phyloP scores from a whole-genome alignment of 1,140 invertebrate genomes.

The Pygmarrhopalites habei region DNA sequence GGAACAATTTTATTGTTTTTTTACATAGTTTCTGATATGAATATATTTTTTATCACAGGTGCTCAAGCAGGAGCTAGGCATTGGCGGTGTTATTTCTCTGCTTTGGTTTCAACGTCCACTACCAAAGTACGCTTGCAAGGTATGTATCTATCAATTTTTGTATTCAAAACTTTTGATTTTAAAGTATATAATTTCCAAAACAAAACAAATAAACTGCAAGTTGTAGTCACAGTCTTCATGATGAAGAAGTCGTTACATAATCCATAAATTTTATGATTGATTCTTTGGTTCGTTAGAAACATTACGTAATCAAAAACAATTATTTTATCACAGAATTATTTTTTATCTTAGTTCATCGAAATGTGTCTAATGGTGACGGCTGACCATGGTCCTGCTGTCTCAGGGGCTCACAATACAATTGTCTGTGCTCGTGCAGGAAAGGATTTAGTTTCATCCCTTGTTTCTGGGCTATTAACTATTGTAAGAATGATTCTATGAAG shows the following conservation, averaged over 20 bases:
- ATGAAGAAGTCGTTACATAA: no score
- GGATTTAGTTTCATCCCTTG: conserved; percentile 92
- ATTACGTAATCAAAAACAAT: no score
- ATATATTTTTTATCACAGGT: conserved; percentile 43
- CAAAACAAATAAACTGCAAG: no score
- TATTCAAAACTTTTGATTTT: no score
- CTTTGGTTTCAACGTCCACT: conserved; percentile 97
- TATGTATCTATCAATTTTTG: no score
- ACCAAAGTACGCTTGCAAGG: conserved; percentile 88
- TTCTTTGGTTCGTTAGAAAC: no score
- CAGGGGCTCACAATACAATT: conserved; percentile 98
- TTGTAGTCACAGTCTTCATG: no score
- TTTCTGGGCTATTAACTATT: conserved; percentile 95
- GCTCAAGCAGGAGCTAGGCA: conserved; percentile 79
- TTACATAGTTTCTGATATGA: no score
- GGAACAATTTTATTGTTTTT: no score
- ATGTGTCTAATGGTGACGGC: conserved; percentile 99
- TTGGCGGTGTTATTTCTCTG: conserved; percentile 93
- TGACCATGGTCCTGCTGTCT: conserved; percentile 98
- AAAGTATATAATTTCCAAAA: no score
- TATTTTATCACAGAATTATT: no score
- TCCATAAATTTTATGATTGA: no score
- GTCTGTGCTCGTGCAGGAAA: conserved; percentile 98
- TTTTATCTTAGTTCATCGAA: conserved; percentile 97
- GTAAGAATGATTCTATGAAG: conserved; percentile 52